Evolutionary conservation across 2,797 vertebrate genomes (phyloP).

Genomic region (Capromys pilorides): DNA sequence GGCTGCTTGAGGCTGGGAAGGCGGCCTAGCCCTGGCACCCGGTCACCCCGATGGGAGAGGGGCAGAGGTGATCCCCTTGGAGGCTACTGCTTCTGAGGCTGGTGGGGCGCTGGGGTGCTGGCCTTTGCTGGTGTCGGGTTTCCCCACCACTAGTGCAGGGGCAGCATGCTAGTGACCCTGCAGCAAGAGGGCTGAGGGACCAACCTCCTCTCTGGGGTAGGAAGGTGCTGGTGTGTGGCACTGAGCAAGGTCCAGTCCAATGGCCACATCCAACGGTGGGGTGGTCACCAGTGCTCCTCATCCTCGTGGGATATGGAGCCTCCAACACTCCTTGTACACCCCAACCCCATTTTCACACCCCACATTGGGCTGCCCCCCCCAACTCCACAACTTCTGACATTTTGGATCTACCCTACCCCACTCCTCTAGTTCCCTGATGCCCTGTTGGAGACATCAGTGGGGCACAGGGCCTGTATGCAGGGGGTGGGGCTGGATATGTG

Average conservation of each 20-base stretch:
- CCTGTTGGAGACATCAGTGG: not conserved
- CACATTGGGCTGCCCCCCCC: not conserved
- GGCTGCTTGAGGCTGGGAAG: not conserved
- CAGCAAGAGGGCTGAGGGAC: not conserved
- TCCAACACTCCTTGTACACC: not conserved
- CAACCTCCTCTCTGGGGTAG: no score
- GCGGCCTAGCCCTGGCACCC: not conserved
- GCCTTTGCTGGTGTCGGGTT: not conserved
- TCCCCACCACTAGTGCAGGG: not conserved
- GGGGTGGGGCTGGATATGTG: not conserved
- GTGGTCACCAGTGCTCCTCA: not conserved
- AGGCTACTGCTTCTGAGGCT: not conserved
- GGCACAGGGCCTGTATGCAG: rapidly evolving
- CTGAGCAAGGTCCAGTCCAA: not conserved
- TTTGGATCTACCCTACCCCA: not conserved
- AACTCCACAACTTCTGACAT: not conserved
- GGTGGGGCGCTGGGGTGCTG: not conserved
- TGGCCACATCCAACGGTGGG: not conserved
- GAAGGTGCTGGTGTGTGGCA: not conserved
- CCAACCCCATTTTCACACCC: no score
- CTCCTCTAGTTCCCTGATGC: not conserved
- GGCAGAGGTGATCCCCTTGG: not conserved
- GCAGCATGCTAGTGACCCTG: not conserved
- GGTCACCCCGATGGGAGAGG: not conserved
- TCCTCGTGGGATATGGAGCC: not conserved